A percentile compares a stretch with the other conserved stretches of the same genome.
phyloP scores from a whole-genome alignment of 2,113 vertebrate species.

The Romanogobio albipinnatus region DNA sequence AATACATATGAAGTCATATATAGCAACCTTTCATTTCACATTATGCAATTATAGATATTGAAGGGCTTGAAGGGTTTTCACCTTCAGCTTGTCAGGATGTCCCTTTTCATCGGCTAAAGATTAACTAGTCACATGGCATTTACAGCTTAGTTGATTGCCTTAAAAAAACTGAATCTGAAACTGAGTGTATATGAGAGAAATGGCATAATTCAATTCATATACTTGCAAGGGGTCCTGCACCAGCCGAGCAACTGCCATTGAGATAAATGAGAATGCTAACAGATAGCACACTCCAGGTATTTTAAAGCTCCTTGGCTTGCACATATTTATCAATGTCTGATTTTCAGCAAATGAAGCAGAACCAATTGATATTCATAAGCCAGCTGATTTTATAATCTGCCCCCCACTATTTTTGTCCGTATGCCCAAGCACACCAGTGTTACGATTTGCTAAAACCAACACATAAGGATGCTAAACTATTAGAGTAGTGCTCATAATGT shows the following conservation, averaged over 20 bases:
- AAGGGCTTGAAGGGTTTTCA: not conserved
- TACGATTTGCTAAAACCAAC: not conserved
- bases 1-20: not conserved
- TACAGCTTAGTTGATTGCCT: not conserved
- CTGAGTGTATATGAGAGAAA: not conserved
- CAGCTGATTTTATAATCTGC: slow-evolving; percentile 9
- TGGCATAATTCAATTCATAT: not conserved
- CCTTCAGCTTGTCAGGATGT: not conserved
- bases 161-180: not conserved
- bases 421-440: not conserved
- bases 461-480: not conserved
- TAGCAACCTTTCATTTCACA: not conserved
- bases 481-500: slow-evolving; percentile 24
- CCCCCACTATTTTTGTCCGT: not conserved
- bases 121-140: not conserved
- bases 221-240: not conserved
- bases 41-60: not conserved
- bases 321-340: slow-evolving; percentile 6
- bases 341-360: not conserved
- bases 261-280: not conserved
- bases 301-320: not conserved
- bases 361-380: slow-evolving; percentile 13
- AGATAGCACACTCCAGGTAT: slow-evolving; percentile 7
- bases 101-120: not conserved
- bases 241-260: not conserved